Evolutionary conservation across 2,113 vertebrate genomes (phyloP), one percentile per base, ranked within the genome.

Genomic region (Eidolon helvum): DNA sequence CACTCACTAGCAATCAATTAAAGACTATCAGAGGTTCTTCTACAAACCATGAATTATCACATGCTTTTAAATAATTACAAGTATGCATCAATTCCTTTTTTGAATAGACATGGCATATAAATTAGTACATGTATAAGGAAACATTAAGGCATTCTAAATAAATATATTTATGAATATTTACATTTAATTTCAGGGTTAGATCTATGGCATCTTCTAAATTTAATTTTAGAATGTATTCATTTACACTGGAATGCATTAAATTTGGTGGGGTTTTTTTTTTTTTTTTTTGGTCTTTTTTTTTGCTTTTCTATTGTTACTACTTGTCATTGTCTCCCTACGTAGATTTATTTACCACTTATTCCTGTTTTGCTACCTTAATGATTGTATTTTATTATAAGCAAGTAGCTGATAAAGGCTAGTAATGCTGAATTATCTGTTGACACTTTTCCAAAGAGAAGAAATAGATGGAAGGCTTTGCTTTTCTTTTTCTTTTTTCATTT

Each of bases 331-430:
- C 43, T 95, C 8, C 21, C 14, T 38, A 0, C 63, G 0, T 88
- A 61, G 72, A 48, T 89, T 75, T 89, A 8, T 85, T 95, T 94
- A 30, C 43, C 8, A 14, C 2, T 48, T 68, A 21, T 68, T 10
- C n/a, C 22, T 88, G 4, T 80, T 89, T 96, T 93, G 38, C 78
- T 75, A 35, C 11, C 48, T 4, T 80, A 77, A 8, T 69, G 57
- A 10, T 35, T 97, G 2, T 90, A 33, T 92, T 95, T 96, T 87
- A 72, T 87, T 80, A 57, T 90, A 97, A 87, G 10, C 24, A 95
- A 30, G 22, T 94, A 66, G 66, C 38, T 68, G 19, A 75, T 63
- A 75, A 71, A 87, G 18, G 38, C n/a, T 63, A 38, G n/a, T 88
- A 78, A 66, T 15, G 74, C 14, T 91, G 24, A 86, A 38, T 89